phyloP scores from a whole-genome alignment of 2,888 invertebrate genomes.

The Drosophila mimica region DNA sequence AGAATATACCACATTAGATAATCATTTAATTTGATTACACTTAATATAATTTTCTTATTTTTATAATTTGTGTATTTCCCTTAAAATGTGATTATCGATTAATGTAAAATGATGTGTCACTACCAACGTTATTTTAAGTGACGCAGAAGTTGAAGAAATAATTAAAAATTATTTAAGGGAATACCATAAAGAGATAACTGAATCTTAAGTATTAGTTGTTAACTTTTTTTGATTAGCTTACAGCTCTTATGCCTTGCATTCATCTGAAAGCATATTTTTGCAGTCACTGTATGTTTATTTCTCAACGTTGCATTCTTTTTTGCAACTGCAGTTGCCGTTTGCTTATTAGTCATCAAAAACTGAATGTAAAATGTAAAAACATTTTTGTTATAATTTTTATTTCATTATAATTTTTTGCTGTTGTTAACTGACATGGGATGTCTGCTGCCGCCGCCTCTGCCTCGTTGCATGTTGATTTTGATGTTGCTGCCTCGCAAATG shows the following conservation, averaged over 20 bases:
- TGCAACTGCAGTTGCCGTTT: conserved; percentile 25
- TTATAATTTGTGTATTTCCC: neutral
- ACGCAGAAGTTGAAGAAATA: neutral
- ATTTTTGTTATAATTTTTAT: conserved; percentile 44
- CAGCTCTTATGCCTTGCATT: neutral
- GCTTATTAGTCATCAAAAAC: conserved; percentile 58
- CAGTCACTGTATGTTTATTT: neutral
- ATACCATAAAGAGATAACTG: neutral
- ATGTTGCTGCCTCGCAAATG: conserved; percentile 50
- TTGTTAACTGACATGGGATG: conserved; percentile 22
- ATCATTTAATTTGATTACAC: neutral
- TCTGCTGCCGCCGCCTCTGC: conserved; percentile 13
- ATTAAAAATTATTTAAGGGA: neutral
- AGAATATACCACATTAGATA: neutral
- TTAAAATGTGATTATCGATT: neutral
- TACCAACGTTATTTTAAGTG: neutral
- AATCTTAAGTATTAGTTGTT: no score
- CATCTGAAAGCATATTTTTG: neutral
- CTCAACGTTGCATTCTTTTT: neutral
- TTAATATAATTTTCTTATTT: neutral
- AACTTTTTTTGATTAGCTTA: neutral
- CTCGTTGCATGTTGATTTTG: conserved; percentile 7
- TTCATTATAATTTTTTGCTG: conserved; percentile 16
- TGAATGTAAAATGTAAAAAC: conserved; percentile 31
- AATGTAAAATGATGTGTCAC: neutral